Percentiles rank a stretch among this genome's conserved stretches.
phyloP scores from a whole-genome alignment of 2,888 invertebrate species.

The Lymantria dispar region DNA sequence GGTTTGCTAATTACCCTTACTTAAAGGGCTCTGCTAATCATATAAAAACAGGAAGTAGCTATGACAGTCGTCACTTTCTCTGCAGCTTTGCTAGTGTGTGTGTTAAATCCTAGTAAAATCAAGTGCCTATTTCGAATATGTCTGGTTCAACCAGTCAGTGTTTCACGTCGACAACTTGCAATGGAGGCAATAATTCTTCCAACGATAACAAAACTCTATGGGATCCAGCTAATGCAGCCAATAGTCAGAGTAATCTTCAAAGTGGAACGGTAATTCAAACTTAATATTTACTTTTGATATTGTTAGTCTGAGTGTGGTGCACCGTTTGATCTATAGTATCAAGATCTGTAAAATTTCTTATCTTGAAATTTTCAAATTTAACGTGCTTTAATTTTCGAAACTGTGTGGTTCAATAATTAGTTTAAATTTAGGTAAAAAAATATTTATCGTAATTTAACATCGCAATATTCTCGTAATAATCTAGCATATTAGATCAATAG shows the following conservation, averaged over 20 bases:
- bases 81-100: background rate
- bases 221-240: slow-evolving; percentile 3
- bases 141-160: background rate
- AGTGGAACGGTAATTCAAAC: background rate
- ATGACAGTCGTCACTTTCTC: background rate
- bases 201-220: background rate
- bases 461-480: too few relatives aligned
- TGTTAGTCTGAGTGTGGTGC: too few relatives aligned
- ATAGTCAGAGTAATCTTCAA: background rate
- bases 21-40: slow-evolving; percentile 9
- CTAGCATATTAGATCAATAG: too few relatives aligned
- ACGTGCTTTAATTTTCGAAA: too few relatives aligned
- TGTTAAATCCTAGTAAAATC: background rate
- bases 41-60: background rate
- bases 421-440: too few relatives aligned
- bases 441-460: too few relatives aligned
- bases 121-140: background rate
- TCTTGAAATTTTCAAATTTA: too few relatives aligned
- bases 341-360: too few relatives aligned
- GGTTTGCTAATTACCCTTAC: slow-evolving; percentile 41
- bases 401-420: too few relatives aligned
- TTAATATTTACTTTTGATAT: background rate
- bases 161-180: background rate
- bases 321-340: too few relatives aligned
- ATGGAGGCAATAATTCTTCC: background rate